Conservation (phyloP, 2,113 vertebrate genomes). For the Oxyura jamaicensis region DNA sequence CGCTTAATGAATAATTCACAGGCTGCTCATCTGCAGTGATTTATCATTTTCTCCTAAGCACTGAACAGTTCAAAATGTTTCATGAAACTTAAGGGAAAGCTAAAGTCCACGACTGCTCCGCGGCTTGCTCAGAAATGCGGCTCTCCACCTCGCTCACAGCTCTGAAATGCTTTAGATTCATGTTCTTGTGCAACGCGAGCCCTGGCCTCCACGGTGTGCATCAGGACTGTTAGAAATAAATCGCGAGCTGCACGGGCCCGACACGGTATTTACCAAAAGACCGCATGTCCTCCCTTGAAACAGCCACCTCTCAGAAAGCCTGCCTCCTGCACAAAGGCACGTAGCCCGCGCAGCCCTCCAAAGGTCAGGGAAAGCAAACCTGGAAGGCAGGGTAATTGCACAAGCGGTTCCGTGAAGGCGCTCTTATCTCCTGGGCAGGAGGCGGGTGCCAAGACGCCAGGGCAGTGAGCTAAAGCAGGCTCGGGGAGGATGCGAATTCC, state of each 20-base stretch:
- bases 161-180: constrained; percentile 31
- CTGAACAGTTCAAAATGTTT: not conserved
- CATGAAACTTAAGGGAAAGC: not conserved
- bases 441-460: constrained; percentile 36
- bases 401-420: constrained; percentile 43
- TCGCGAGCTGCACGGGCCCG: not conserved
- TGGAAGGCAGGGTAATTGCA: constrained; percentile 57
- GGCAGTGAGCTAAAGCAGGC: constrained; percentile 68
- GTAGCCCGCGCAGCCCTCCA: constrained; percentile 38
- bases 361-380: constrained; percentile 64
- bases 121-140: not conserved
- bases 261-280: constrained; percentile 61
- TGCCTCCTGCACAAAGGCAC: constrained; percentile 1
- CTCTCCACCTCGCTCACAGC: not conserved
- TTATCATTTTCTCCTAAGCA: not conserved
- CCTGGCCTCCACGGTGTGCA: not conserved
- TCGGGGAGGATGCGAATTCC: constrained; percentile 36
- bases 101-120: not conserved
- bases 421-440: constrained; percentile 61
- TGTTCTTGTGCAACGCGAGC: constrained; percentile 27
- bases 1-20: not conserved
- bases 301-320: constrained; percentile 15
- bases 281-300: constrained; percentile 55
- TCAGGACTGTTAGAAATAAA: constrained; percentile 48
- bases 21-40: not conserved